Percentiles rank a stretch among this genome's conserved stretches.
These are phyloP conservation scores for Orchesellides sinensis DNA, from an alignment of 2,888 invertebrate genomes.

Conservation along the genomic window DNA sequence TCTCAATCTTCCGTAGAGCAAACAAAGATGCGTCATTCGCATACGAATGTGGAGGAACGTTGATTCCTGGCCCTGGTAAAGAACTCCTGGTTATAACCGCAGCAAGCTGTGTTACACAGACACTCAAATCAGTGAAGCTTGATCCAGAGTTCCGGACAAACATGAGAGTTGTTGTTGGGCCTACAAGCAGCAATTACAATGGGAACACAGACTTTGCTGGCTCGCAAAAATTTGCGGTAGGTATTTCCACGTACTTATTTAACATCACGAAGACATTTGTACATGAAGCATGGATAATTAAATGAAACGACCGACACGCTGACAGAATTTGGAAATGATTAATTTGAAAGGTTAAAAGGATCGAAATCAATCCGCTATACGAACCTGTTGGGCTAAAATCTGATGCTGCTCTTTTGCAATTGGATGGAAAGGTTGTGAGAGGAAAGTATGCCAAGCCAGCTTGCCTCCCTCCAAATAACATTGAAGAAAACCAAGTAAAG, in stretches of 20 bases:
- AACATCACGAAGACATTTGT: no score
- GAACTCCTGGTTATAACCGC: conserved; percentile 51
- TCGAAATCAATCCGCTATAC: conserved; percentile 66
- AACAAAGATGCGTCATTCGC: conserved; percentile 41
- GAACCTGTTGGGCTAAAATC: conserved; percentile 56
- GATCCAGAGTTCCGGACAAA: conserved; percentile 25
- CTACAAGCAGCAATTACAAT: conserved; percentile 65
- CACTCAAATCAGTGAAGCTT: conserved; percentile 37
- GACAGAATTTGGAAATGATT: background rate
- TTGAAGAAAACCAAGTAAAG: conserved; percentile 48
- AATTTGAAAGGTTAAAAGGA: conserved; percentile 49
- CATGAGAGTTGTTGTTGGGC: conserved; percentile 58
- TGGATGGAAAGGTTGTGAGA: conserved; percentile 38
- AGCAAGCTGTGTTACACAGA: conserved; percentile 63
- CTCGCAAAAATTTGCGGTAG: conserved; percentile 61
- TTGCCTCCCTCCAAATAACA: conserved; percentile 65
- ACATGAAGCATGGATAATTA: no score
- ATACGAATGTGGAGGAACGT: conserved; percentile 65
- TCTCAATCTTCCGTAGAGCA: conserved; percentile 57
- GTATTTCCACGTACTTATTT: conserved; percentile 22
- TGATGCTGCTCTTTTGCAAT: conserved; percentile 61
- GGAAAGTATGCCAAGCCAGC: conserved; percentile 56
- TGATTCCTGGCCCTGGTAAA: conserved; percentile 51
- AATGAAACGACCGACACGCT: no score
- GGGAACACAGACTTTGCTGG: conserved; percentile 52